Evolutionary conservation across 2,888 invertebrate genomes (phyloP).

Genomic region (Ganaspis brasiliensis): DNA sequence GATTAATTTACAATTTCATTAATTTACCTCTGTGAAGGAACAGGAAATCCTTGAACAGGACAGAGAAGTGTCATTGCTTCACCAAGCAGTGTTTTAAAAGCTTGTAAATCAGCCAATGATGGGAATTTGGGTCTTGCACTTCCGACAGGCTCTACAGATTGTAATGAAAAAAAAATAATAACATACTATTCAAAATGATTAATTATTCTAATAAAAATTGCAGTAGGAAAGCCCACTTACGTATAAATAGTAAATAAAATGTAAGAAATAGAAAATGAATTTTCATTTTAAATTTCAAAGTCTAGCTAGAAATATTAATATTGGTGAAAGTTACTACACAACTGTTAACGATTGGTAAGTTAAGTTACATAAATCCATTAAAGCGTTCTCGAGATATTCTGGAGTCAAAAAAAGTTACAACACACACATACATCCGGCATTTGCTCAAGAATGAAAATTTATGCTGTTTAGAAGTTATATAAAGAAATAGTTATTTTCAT

Average conservation of each 20-base stretch:
- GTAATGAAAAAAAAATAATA: conserved; percentile 34
- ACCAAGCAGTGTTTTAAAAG: conserved; percentile 76
- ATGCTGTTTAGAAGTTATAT: too few species aligned
- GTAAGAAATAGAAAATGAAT: not conserved
- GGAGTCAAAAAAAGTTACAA: too few species aligned
- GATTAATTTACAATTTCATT: conserved; percentile 65
- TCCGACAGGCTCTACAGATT: conserved; percentile 82
- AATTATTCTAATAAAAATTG: conserved; percentile 62
- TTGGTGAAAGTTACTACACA: too few species aligned
- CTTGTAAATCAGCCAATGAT: conserved; percentile 81
- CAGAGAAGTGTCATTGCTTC: conserved; percentile 81
- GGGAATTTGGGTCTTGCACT: conserved; percentile 85
- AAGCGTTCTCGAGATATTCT: too few species aligned
- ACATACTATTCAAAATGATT: conserved; percentile 52
- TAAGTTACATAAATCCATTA: too few species aligned
- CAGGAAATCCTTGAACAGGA: conserved; percentile 83
- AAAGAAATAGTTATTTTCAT: too few species aligned
- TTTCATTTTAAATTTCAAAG: too few species aligned
- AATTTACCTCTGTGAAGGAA: conserved; percentile 81
- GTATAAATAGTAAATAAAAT: too few species aligned
- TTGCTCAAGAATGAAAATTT: too few species aligned
- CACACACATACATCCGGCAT: too few species aligned
- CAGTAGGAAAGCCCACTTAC: conserved; percentile 68
- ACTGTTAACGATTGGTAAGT: too few species aligned
- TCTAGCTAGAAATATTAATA: too few species aligned